These are phyloP conservation scores for Trochalopteron elliotii DNA, from an alignment of 2,113 vertebrate species.

Conservation along the genomic window DNA sequence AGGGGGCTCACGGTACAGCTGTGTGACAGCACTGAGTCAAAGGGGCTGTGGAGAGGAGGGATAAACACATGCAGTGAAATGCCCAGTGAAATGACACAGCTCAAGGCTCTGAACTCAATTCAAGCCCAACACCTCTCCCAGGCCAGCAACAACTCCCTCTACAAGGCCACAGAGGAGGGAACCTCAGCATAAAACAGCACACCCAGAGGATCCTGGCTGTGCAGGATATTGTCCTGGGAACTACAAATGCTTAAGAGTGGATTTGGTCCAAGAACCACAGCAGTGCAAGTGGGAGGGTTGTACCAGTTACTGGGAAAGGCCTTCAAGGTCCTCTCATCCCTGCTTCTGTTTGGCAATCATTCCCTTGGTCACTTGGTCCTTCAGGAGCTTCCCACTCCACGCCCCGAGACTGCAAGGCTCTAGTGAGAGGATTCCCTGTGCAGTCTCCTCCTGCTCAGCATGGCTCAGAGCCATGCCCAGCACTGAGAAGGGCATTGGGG, in stretches of 20 bases:
- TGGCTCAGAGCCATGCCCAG: neutral
- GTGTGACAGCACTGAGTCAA: neutral
- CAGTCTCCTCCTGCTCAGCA: neutral
- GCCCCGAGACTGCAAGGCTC: neutral
- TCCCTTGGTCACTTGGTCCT: neutral
- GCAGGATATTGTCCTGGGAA: neutral
- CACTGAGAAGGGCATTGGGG: neutral
- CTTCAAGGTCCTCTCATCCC: neutral
- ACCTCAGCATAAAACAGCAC: neutral
- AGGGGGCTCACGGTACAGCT: neutral
- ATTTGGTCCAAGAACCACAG: constrained; percentile 1
- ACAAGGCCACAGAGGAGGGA: neutral
- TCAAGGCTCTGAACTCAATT: neutral
- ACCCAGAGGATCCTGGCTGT: neutral
- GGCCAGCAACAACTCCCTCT: neutral
- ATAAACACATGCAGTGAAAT: neutral
- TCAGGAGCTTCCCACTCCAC: neutral
- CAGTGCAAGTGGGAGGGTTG: neutral
- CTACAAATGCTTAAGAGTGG: neutral
- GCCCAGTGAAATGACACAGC: neutral
- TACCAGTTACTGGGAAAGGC: neutral
- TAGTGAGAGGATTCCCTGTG: neutral
- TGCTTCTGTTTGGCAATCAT: neutral
- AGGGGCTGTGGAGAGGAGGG: neutral
- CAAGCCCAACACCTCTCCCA: neutral